A percentile compares a stretch with the other conserved stretches of the same genome.
These are phyloP conservation scores for Scleropages formosus DNA, from an alignment of 2,797 vertebrate genomes.

Conservation along the genomic window DNA sequence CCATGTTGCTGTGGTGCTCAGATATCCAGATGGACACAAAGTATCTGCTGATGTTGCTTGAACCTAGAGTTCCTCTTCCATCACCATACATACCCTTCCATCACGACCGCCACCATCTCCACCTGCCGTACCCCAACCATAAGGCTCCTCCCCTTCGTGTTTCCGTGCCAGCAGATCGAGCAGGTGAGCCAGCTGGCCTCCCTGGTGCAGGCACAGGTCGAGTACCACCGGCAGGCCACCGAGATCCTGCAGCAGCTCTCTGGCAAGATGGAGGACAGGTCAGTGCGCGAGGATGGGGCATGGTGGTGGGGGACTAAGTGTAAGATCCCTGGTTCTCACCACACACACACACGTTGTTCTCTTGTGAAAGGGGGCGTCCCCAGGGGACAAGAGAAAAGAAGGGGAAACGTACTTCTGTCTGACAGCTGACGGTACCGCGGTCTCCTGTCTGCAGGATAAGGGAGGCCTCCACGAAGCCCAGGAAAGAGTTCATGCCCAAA, in stretches of 20 bases:
- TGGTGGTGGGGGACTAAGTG: background rate
- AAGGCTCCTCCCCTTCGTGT: constrained; percentile 26
- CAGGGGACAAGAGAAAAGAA: background rate
- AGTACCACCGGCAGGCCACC: constrained; percentile 89
- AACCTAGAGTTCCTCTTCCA: too few species aligned
- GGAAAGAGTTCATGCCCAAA: constrained; percentile 85
- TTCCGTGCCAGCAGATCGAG: constrained; percentile 77
- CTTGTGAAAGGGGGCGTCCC: background rate
- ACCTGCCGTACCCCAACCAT: background rate
- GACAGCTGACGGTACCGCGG: background rate
- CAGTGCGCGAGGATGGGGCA: constrained; percentile 43
- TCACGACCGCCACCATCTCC: too few species aligned
- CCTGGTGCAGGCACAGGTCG: constrained; percentile 91
- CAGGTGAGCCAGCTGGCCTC: constrained; percentile 96
- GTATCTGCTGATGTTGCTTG: too few species aligned
- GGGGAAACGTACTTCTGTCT: too few species aligned
- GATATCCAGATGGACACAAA: too few species aligned
- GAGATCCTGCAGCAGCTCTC: constrained; percentile 91
- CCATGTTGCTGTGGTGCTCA: too few species aligned
- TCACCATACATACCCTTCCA: too few species aligned
- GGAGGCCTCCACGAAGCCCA: constrained; percentile 80
- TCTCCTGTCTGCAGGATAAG: constrained; percentile 75
- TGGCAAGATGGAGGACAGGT: constrained; percentile 89
- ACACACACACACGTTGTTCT: too few species aligned
- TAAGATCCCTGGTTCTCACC: background rate